Evolutionary conservation across 2,888 invertebrate species (phyloP), one percentile per base, ranked within the genome.

Genomic region (Cataglyphis cursor): DNA sequence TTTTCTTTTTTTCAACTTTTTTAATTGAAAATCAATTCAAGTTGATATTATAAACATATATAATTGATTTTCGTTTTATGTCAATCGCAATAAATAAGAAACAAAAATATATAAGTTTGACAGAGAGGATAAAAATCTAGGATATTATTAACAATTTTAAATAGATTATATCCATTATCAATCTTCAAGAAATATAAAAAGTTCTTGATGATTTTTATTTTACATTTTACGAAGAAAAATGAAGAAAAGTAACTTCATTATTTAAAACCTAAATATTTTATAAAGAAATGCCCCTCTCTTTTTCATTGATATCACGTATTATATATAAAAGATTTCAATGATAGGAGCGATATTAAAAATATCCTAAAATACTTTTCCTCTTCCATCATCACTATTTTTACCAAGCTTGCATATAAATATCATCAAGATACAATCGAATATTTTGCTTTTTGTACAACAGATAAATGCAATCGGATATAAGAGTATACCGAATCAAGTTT

Each of bases 381-480:
- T 72, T 57, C 35, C 57, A 72, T 57, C 18, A 21, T 12, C 18
- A 21, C 12, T 44, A 66, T 57, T 72, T 57, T 72, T 72, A 72
- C 18, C 38, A 72, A 38, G 12, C 35, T 18, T 10, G 15, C 54
- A 31, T 72, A 24, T 72, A 21, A 70, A 54, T 31, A 35, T 70
- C 35, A 70, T 72, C 59, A 72, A 72, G 38, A 59, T 72, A 18
- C 1, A 10, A 21, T 21, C 59, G 10, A 59, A 72, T 70, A 72
- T 72, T 72, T 59, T 15, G 18, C 24, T 12, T 70, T 15, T 70
- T n/a, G 15, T 57, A 15, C 8, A 21, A 21, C 35, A 72, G 72
- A 72, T 72, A 72, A 72, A 31, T 70, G 8, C 51, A 54, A 5
- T 31, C 21, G 1, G 15, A 9, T 18, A 0, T 59, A 38, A 72